Evolutionary conservation across 1,140 invertebrate species (phyloP).

Genomic region (Euwallacea similis): DNA sequence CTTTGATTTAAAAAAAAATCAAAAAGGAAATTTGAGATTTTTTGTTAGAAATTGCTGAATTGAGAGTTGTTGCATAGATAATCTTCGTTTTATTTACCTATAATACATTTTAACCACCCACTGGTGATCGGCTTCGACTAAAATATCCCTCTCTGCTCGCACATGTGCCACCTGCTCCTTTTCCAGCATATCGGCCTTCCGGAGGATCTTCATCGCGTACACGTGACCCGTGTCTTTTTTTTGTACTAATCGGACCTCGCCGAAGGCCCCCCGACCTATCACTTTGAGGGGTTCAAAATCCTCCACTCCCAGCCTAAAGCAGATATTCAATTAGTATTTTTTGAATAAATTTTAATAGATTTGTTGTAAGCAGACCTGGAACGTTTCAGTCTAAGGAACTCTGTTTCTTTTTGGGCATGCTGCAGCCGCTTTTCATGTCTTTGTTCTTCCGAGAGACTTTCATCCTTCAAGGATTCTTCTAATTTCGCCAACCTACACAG

Average conservation of each 20-base stretch:
- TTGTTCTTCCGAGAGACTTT: slow-evolving; percentile 82
- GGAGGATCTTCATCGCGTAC: slow-evolving; percentile 99
- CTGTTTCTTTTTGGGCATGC: slow-evolving; percentile 97
- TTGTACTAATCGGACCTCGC: slow-evolving; percentile 97
- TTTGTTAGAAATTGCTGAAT: no score
- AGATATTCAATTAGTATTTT: not conserved
- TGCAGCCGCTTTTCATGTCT: slow-evolving; percentile 87
- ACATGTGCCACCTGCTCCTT: slow-evolving; percentile 98
- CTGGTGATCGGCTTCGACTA: slow-evolving; percentile 98
- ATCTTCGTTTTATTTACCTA: slow-evolving; percentile 19
- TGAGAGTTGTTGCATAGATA: no score
- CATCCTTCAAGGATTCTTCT: slow-evolving; percentile 93
- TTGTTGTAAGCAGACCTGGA: slow-evolving; percentile 56
- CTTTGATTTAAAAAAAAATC: no score
- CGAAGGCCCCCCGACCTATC: slow-evolving; percentile 95
- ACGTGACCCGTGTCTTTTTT: slow-evolving; percentile 99
- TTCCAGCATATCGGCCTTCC: slow-evolving; percentile 99
- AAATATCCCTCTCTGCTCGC: slow-evolving; percentile 94
- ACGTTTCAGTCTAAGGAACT: slow-evolving; percentile 94
- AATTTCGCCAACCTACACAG: slow-evolving; percentile 78
- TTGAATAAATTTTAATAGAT: not conserved
- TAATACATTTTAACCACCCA: slow-evolving; percentile 73
- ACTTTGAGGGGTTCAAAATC: slow-evolving; percentile 99
- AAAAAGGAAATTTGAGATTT: no score
- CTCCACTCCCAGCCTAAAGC: slow-evolving; percentile 84